Base-by-base conservation (phyloP, 2,888 invertebrate genomes). In the Gastracanthus pulcherrimus region DNA sequence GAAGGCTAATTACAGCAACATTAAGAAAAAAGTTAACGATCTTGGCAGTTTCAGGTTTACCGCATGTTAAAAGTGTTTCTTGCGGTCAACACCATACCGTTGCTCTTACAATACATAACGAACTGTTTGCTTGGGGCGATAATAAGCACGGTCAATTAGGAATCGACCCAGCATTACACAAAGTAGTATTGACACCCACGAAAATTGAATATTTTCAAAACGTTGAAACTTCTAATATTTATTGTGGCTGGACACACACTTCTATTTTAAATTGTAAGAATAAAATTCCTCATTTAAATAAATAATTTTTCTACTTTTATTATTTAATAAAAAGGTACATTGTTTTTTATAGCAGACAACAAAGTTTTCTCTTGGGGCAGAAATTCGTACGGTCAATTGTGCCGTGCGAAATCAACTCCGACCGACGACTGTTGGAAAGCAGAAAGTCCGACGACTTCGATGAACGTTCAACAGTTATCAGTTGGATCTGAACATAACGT, bases 31-130 rank as follows among this genome's bases (percentile, higher is more conserved):
- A n/a, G n/a, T n/a, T n/a, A n/a, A n/a, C n/a, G n/a, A 19, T 4
- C 7, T 19, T 19, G 7, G 7, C 36, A 92, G 94, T 95, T 83
- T 91, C 93, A 82, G 93, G 92, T 83, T 86, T 94, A 76, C 91
- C 92, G 83, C 92, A 94, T 87, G 92, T 96, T 87, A 91, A 93
- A 82, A 92, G 94, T 88, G 93, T 97, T 74, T 94, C 94, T 60
- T 96, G 96, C 91, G 98, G 98, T 1, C 97, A 97, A 91, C 95
- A 96, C 88, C 97, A 97, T 89, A 95, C 95, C 7, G 90, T 96
- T 48, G 94, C 94, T 13, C 87, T 94, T 75, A 93, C 92, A 58
- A 89, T 90, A 29, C 90, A 92, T 84, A 95, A 94, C 86, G 94
- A 93, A 77, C 92, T 95, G 81, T 96, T 93, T 92, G 95, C 93